Percentiles rank a stretch among this genome's conserved stretches.
Conservation (phyloP, 2,113 vertebrate species). For the Herpailurus yagouaroundi region DNA sequence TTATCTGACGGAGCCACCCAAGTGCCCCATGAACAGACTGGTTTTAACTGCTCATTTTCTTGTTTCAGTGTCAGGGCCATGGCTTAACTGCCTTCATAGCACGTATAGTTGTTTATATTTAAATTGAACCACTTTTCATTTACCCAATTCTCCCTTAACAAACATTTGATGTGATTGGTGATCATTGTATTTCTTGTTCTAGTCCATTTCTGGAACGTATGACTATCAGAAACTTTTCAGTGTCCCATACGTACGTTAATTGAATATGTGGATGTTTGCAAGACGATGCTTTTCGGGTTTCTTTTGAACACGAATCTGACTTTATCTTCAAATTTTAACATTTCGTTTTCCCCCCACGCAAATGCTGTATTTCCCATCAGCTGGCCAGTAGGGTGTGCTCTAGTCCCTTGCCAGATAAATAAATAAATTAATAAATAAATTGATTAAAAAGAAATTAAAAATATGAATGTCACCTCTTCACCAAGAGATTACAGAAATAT, state of each 20-base stretch:
- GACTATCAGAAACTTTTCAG: not conserved
- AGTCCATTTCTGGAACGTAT: not conserved
- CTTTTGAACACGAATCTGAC: not conserved
- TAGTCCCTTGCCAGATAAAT: conserved; percentile 75
- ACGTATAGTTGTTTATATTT: not conserved
- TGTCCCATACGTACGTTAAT: not conserved
- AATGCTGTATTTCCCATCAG: conserved; percentile 64
- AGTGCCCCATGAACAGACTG: not conserved
- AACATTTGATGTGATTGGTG: not conserved
- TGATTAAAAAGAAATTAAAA: conserved; percentile 68
- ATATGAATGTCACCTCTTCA: conserved; percentile 12
- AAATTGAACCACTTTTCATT: not conserved
- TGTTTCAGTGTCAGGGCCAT: not conserved
- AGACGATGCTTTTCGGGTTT: not conserved
- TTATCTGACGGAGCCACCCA: no score
- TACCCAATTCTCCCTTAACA: not conserved
- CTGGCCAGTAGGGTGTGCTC: conserved; percentile 83
- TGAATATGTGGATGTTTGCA: not conserved
- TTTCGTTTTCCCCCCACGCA: not conserved
- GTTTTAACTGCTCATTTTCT: not conserved
- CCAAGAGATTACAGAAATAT: conserved; percentile 24
- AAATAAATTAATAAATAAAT: conserved; percentile 71
- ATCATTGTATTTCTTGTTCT: not conserved
- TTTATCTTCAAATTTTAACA: not conserved
- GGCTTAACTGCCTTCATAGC: not conserved